Evolutionary conservation across 2,113 vertebrate species (phyloP), one percentile per base, ranked within the genome.

Genomic region (Origma solitaria): DNA sequence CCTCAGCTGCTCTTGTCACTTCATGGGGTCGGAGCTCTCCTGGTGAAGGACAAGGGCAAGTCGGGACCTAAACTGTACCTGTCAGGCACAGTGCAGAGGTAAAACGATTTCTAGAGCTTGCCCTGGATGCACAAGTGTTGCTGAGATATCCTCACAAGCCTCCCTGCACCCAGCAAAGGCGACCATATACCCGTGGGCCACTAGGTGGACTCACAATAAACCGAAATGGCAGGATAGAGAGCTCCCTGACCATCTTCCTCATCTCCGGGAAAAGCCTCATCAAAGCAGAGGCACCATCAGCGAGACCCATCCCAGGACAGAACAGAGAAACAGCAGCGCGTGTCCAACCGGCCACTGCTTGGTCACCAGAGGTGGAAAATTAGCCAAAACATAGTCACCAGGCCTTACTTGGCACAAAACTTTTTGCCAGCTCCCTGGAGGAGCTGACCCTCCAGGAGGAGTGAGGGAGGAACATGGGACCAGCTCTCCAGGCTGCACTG

Each of bases 141-240:
- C 66, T 23, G 71, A 69, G 54, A 50, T 25, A 72, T 61, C 58
- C 45, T 69, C 53, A 25, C 25, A 76, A 72, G 50, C 44, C n/a
- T 77, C 38, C 15, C 33, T 0, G 4, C 13, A 22, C n/a, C 7
- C 30, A 72, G 69, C 62, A 83, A 57, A 86, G 61, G 66, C 66
- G 66, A 23, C 58, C 79, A 80, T 68, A 87, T 91, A 35, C 31
- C 50, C 42, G 11, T 1, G 27, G 54, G 50, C 86, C 88, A 77
- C 88, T 83, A 82, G 87, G 68, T 93, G 92, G 88, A 88, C 79
- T 90, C 79, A 0, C 38, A 71, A 42, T 49, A 84, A 94, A 58
- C 35, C 11, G n/a, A 33, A 89, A 60, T 6, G 31, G 35, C 3
- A 0, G n/a, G 16, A 45, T 6, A 31, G 13, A 53, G 38, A 71